Base-by-base conservation (phyloP, 2,113 vertebrate species). In the Tricholaema leucomelas region DNA sequence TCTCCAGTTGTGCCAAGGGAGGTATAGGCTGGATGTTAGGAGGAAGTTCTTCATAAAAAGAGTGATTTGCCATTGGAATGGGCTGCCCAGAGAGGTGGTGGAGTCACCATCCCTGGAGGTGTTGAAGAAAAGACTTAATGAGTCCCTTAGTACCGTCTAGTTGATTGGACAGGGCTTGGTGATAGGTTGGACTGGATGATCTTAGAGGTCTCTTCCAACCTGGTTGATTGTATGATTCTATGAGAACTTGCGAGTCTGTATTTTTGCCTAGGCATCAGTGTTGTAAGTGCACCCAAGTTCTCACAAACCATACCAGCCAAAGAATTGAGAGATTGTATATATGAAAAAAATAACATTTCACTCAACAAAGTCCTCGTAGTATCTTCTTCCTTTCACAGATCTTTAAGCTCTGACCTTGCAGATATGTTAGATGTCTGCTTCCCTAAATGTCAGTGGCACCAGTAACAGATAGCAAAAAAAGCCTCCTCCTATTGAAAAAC, bases 261-360 rank as follows among this genome's bases (percentile, higher is more conserved):
- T 59, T 83, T 1, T 3, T 50, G 36, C 15, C 64, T 77, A 80
- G 61, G 31, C 23, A 28, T 40, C n/a, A 31, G 10, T 28, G 87
- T 85, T 75, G 31, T 55, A 40, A 72, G 20, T 58, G 30, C 40
- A 54, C 2, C 18, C 52, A 44, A 73, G 8, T 19, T 75, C 35
- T 40, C 61, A 30, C 24, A 78, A 55, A 59, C 2, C 20, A 21
- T 12, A 59, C 6, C 16, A 76, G 5, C 31, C 38, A 44, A 54
- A 83, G 28, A 72, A 48, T 20, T 23, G n/a, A 61, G 16, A 5
- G 19, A 4, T 2, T 1, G 0, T 46, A 56, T 15, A 30, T 1
- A 61, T 24, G 55, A 65, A 19, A 12, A 3, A n/a, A n/a, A n/a
- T n/a, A 23, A n/a, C 5, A 15, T 67, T 94, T 58, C 3, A 2